phyloP scores from a whole-genome alignment of 1,140 invertebrate genomes.

The Penaeus chinensis region DNA sequence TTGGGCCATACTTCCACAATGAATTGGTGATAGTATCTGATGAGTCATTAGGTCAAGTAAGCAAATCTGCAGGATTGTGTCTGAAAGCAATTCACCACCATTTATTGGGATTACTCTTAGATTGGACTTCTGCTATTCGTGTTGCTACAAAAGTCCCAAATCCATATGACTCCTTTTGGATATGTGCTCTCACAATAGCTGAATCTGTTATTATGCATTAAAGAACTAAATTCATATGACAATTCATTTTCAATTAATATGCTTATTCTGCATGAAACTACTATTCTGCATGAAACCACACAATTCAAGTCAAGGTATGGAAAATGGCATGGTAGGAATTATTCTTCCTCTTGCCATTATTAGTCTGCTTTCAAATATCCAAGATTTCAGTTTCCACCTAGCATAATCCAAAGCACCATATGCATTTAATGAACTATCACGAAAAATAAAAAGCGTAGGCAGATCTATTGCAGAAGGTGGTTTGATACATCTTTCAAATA shows the following conservation, averaged over 20 bases:
- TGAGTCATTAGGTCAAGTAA: slow-evolving; percentile 6
- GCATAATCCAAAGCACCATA: too few relatives aligned
- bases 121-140: slow-evolving; percentile 23
- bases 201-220: not conserved
- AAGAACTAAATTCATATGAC: not conserved
- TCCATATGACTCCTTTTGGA: not conserved
- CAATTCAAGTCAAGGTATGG: too few relatives aligned
- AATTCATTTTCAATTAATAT: too few relatives aligned
- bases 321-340: too few relatives aligned
- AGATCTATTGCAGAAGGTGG: too few relatives aligned
- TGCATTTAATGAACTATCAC: too few relatives aligned
- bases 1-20: slow-evolving; percentile 26
- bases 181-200: not conserved
- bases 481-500: too few relatives aligned
- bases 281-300: not conserved
- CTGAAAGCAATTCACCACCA: slow-evolving; percentile 17
- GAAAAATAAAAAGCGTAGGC: too few relatives aligned
- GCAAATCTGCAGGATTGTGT: slow-evolving; percentile 3
- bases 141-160: slow-evolving; percentile 34
- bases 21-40: not conserved
- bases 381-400: too few relatives aligned
- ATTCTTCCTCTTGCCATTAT: too few relatives aligned
- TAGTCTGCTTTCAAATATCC: too few relatives aligned
- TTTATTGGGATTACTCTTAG: slow-evolving; percentile 13
- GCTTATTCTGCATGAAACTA: not conserved